Conservation (phyloP, 2,888 invertebrate genomes). For the Protodeltote pygarga region DNA sequence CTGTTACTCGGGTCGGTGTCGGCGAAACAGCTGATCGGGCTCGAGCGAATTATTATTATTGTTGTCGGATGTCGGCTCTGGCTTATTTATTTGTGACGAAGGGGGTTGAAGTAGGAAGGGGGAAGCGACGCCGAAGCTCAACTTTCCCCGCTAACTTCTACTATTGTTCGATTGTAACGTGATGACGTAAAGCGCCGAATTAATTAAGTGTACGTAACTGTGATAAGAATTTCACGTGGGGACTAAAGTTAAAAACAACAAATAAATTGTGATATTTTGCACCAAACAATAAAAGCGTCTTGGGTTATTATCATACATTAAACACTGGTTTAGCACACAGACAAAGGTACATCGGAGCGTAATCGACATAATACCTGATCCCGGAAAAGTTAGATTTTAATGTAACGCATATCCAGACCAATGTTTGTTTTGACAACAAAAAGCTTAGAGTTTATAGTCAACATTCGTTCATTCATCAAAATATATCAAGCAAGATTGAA, state of each 20-base stretch:
- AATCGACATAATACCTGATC: too few species aligned
- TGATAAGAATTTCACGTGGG: constrained; percentile 6
- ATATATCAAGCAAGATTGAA: too few species aligned
- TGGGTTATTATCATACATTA: background rate
- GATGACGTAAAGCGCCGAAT: constrained; percentile 44
- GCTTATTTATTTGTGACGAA: constrained; percentile 82
- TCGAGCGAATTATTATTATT: constrained; percentile 84
- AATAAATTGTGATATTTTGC: constrained; percentile 3
- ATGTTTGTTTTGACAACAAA: too few species aligned
- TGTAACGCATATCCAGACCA: too few species aligned
- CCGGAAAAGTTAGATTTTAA: too few species aligned
- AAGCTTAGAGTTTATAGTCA: too few species aligned
- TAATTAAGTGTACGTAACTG: constrained; percentile 43
- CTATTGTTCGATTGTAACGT: constrained; percentile 63
- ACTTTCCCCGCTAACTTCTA: constrained; percentile 70
- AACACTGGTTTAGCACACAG: too few species aligned
- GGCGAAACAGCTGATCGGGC: constrained; percentile 84
- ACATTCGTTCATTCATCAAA: too few species aligned
- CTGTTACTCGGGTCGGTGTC: constrained; percentile 86
- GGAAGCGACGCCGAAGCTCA: constrained; percentile 60
- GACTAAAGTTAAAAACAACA: constrained; percentile 16
- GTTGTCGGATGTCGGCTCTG: constrained; percentile 79
- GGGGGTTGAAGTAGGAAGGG: constrained; percentile 64
- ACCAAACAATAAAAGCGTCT: background rate
- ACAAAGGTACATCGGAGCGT: too few species aligned